Percentiles rank a stretch among this genome's conserved stretches.
phyloP scores from a whole-genome alignment of 2,113 vertebrate genomes.

The Lutjanus erythropterus region DNA sequence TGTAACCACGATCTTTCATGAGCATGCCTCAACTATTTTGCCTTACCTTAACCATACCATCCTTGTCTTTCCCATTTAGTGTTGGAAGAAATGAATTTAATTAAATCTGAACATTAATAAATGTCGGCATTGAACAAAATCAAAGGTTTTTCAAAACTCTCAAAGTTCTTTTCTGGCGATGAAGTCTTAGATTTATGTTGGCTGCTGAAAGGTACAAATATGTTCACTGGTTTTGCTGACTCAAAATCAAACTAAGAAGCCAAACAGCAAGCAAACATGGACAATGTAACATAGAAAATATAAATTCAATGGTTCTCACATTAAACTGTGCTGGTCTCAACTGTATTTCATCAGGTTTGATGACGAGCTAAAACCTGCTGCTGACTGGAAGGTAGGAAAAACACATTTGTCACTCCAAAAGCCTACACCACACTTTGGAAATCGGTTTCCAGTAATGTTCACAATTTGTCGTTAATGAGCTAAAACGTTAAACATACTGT shows the following conservation, averaged over 20 bases:
- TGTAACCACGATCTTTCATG: no score
- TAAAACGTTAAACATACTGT: conserved; percentile 19
- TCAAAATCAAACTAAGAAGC: neutral
- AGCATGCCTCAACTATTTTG: neutral
- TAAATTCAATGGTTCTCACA: neutral
- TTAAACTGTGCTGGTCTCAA: neutral
- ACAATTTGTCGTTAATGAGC: conserved; percentile 32
- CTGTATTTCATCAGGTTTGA: neutral
- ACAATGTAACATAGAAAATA: neutral
- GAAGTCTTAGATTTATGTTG: neutral
- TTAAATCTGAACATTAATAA: no score
- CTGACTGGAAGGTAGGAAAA: conserved; percentile 14
- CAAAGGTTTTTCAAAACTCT: neutral
- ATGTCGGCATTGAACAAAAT: neutral
- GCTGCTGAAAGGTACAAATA: neutral
- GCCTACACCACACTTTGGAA: neutral
- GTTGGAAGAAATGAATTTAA: neutral
- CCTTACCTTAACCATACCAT: neutral
- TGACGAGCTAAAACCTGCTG: conserved; percentile 5
- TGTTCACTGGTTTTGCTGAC: neutral
- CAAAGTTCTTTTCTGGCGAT: neutral
- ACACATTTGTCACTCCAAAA: neutral
- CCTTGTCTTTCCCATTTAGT: neutral
- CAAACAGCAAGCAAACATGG: neutral
- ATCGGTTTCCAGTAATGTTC: conserved; percentile 8